phyloP scores from a whole-genome alignment of 2,113 vertebrate species.

The Gnathonemus echidnorhynchus region DNA sequence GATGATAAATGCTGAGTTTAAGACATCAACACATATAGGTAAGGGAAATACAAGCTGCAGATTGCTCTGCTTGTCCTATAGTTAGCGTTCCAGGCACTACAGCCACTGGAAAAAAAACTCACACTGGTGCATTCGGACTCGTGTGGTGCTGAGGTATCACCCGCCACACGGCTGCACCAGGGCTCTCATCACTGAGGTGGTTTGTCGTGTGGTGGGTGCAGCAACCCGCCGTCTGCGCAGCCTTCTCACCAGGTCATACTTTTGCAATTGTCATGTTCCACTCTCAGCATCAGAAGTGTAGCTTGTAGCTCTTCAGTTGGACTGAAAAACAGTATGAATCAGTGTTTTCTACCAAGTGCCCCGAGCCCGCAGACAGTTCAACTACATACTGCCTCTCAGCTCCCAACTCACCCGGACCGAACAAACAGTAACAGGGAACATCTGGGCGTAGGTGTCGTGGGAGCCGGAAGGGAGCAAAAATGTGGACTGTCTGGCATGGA shows the following conservation, averaged over 20 bases:
- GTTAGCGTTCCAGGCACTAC: neutral
- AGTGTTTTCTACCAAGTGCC: neutral
- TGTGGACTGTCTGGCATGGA: neutral
- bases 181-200: too few species aligned
- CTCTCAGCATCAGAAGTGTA: neutral
- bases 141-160: too few species aligned
- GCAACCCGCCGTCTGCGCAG: too few species aligned
- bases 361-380: neutral
- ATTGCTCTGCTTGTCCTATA: neutral
- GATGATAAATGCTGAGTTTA: neutral
- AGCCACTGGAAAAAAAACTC: too few species aligned
- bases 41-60: neutral
- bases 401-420: neutral
- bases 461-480: neutral
- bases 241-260: neutral
- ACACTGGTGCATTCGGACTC: too few species aligned
- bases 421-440: neutral
- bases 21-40: neutral
- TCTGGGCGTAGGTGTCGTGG: neutral
- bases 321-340: neutral
- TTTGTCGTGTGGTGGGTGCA: too few species aligned
- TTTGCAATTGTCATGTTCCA: neutral
- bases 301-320: neutral
- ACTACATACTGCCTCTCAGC: too few species aligned
- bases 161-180: too few species aligned